phyloP scores from a whole-genome alignment of 2,888 invertebrate genomes.

The Rambutsinella grinnellia region DNA sequence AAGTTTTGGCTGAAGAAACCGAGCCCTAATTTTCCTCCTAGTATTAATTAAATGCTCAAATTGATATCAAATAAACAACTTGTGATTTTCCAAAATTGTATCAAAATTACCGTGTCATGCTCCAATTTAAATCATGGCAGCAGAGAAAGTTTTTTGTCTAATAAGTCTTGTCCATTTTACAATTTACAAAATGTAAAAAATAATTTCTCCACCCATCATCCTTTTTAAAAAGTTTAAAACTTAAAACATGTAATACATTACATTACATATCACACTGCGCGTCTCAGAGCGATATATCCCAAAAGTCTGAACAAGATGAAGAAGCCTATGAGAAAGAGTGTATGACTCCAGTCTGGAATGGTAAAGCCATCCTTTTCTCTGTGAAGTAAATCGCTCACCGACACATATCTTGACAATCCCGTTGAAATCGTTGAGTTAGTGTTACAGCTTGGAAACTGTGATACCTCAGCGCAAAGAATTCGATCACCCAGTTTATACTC shows the following conservation, averaged over 20 bases:
- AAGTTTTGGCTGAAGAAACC: too few relatives aligned
- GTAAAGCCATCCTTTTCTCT: constrained; percentile 74
- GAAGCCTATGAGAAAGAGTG: constrained; percentile 78
- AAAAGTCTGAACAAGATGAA: constrained; percentile 79
- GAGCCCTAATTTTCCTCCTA: too few relatives aligned
- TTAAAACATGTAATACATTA: neutral
- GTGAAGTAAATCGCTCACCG: constrained; percentile 77
- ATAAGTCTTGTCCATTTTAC: too few relatives aligned
- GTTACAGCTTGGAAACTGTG: constrained; percentile 74
- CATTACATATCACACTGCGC: constrained; percentile 68
- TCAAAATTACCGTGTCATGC: neutral
- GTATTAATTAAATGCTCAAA: too few relatives aligned
- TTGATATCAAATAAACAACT: too few relatives aligned
- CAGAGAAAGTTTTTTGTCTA: neutral
- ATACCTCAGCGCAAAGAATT: constrained; percentile 74
- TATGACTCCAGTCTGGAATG: constrained; percentile 81
- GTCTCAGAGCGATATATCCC: constrained; percentile 81
- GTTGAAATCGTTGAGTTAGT: constrained; percentile 65
- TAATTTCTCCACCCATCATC: neutral
- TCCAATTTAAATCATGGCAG: neutral
- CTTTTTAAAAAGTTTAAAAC: neutral
- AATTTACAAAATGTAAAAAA: neutral
- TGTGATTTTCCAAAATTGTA: neutral
- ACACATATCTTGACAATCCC: constrained; percentile 72
- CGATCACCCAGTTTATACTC: constrained; percentile 80